Evolutionary conservation across 2,888 invertebrate genomes (phyloP), one percentile per base, ranked within the genome.

Genomic region (Athetis lepigone): DNA sequence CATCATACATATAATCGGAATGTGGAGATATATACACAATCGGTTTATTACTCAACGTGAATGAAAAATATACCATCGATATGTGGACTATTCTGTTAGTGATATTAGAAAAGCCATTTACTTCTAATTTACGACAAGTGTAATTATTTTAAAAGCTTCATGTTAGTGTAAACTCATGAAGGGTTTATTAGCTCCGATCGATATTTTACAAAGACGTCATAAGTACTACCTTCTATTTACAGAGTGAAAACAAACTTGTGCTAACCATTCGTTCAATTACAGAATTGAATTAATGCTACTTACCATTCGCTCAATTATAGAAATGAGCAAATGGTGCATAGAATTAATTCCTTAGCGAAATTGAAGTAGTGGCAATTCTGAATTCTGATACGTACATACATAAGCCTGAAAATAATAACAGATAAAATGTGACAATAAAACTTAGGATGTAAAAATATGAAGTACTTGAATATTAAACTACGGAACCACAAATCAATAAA

Each of bases 141-240:
- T 42, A 33, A 61, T 51, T 45, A 45, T 29, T 45, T 29, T 13
- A 8, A 37, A 57, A 37, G 37, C 37, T 23, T 6, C 27, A 37
- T 13, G 43, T 16, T 37, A 19, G 13, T 37, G 43, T 29, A 25
- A 55, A 37, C 13, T 29, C 16, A 45, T 63, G 43, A 68, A 37
- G 19, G 43, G 37, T 23, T 55, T 23, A 37, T 23, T 62, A 37
- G 2, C 4, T 13, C 1, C 18, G 57, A 16, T 68, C 57, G 18
- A 57, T 57, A 68, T 45, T 33, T 16, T 13, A 63, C 27, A 29
- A 23, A 43, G 18, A 29, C 43, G 43, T 55, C 36, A 29, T 11
- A 21, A 16, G 37, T 16, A 39, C 16, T 9, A 2, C 1, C 6
- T 16, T 6, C 16, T 45, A 56, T 33, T 45, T 6, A 68, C 37